Evolutionary conservation across 35 echinoderm and acorn worm genomes (phyloP).

Genomic region (Stichopus chloronotus): DNA sequence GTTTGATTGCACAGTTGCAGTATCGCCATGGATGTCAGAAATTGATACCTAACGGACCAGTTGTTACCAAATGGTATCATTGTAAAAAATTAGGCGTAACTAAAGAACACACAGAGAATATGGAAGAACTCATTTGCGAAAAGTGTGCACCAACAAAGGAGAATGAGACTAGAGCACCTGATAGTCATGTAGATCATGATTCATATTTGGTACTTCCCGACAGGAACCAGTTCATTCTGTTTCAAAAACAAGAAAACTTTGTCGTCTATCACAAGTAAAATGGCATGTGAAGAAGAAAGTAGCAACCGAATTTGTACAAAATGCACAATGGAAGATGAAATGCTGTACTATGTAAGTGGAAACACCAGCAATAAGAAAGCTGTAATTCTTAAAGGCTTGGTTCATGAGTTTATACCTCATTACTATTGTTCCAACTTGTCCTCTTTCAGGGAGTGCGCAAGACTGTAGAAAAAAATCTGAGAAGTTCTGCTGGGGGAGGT

Average conservation of each 20-base stretch:
- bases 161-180: background rate
- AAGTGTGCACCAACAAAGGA: background rate
- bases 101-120: background rate
- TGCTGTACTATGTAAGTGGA: background rate
- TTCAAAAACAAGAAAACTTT: background rate
- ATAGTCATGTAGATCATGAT: background rate
- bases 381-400: background rate
- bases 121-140: background rate
- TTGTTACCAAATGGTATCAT: constrained; percentile 52
- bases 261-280: background rate
- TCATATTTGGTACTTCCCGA: background rate
- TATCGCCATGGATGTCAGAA: background rate
- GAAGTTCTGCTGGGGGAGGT: constrained; percentile 32
- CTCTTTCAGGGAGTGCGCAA: constrained; percentile 35
- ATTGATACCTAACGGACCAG: background rate
- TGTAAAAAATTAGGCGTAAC: background rate
- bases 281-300: background rate
- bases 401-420: constrained; percentile 14
- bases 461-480: constrained; percentile 23
- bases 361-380: background rate
- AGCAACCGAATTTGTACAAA: background rate
- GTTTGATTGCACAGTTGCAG: constrained; percentile 26
- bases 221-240: constrained; percentile 7
- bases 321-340: background rate
- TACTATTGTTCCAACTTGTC: constrained; percentile 18